Conservation (phyloP, 2,113 vertebrate genomes). For the Eptatretus burgeri region DNA sequence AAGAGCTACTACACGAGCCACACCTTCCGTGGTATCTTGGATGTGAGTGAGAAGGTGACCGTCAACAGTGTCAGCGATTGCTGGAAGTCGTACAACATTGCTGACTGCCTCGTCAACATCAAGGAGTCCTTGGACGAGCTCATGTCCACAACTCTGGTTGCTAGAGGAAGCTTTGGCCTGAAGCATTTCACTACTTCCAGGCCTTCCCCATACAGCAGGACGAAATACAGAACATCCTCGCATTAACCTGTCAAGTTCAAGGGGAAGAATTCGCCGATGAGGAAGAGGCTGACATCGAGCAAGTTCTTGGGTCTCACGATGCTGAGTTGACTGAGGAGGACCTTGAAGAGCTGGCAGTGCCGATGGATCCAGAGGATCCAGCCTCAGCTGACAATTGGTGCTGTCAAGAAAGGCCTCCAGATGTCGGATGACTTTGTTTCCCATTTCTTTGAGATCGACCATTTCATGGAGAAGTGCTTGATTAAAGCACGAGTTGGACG, state of each 20-base stretch:
- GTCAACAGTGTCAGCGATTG: slow-evolving; percentile 2
- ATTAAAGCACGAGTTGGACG: no score
- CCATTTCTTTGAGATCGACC: no score
- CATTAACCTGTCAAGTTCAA: not conserved
- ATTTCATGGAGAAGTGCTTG: no score
- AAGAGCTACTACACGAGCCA: slow-evolving; percentile 7
- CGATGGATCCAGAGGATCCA: no score
- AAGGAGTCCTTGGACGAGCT: slow-evolving; percentile 7
- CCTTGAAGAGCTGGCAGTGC: no score
- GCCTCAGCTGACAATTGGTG: no score
- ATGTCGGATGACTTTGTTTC: no score
- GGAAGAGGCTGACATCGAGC: not conserved
- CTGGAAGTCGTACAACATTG: slow-evolving; percentile 8
- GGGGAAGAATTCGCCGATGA: not conserved
- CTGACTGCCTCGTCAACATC: slow-evolving; percentile 8
- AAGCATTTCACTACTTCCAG: not conserved
- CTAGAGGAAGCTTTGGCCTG: not conserved
- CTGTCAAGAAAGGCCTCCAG: no score
- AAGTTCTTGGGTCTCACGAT: not conserved
- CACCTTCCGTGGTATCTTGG: not conserved
- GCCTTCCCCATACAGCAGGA: not conserved
- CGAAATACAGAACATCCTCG: not conserved
- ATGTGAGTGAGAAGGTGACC: not conserved
- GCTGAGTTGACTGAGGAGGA: no score
- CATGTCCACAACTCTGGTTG: not conserved